phyloP scores from a whole-genome alignment of 2,797 vertebrate genomes.

The Masticophis lateralis region DNA sequence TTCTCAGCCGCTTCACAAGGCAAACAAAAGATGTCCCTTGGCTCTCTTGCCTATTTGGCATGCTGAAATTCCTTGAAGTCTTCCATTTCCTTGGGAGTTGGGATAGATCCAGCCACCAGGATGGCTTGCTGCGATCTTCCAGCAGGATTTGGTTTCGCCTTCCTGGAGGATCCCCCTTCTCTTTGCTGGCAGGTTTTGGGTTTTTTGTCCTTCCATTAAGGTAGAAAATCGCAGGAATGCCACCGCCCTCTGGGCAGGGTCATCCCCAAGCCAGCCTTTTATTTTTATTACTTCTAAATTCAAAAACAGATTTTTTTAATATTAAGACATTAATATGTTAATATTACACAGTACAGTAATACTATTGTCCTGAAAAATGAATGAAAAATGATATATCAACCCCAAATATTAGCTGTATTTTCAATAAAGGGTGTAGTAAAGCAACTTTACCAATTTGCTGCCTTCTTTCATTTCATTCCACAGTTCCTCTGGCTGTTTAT shows the following conservation, averaged over 20 bases:
- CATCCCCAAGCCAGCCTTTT: conserved; percentile 66
- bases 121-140: conserved; percentile 56
- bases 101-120: conserved; percentile 39
- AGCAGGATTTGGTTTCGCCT: conserved; percentile 50
- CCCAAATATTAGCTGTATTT: not conserved
- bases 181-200: conserved; percentile 70
- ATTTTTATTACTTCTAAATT: not conserved
- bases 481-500: not conserved
- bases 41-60: not conserved
- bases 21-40: conserved; percentile 38
- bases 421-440: not conserved
- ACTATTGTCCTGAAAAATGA: not conserved
- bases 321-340: not conserved
- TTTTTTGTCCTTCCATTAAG: conserved; percentile 57
- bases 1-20: conserved; percentile 57
- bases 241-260: conserved; percentile 79
- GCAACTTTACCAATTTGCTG: not conserved
- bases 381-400: not conserved
- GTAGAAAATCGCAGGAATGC: conserved; percentile 76
- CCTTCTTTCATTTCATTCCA: not conserved
- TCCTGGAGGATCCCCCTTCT: conserved; percentile 71
- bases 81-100: not conserved
- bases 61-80: not conserved
- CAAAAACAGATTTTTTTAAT: not conserved
- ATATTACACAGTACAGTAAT: not conserved